Conservation (phyloP, 2,888 invertebrate genomes). For the Caenorhabditis sulstoni region DNA sequence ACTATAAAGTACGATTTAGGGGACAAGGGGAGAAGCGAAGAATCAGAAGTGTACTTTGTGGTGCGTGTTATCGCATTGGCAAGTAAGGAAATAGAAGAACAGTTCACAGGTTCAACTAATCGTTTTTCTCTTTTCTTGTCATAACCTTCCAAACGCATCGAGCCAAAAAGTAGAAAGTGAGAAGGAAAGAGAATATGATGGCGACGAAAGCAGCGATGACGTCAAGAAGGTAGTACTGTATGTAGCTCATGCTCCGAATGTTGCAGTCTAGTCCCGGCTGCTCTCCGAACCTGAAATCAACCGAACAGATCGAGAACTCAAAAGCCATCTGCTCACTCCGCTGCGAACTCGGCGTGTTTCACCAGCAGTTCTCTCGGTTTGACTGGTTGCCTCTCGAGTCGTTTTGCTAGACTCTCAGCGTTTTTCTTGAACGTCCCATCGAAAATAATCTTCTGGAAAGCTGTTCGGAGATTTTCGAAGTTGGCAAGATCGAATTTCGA, state of each 20-base stretch:
- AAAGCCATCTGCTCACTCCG: conserved; percentile 9
- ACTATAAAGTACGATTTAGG: conserved; percentile 25
- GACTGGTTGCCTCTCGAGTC: conserved; percentile 39
- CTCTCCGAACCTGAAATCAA: conserved; percentile 42
- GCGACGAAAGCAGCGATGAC: not conserved
- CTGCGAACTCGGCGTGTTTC: conserved; percentile 41
- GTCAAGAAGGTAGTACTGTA: not conserved
- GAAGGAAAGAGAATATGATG: not conserved
- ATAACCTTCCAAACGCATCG: not conserved
- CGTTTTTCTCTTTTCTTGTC: not conserved
- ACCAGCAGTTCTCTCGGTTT: conserved; percentile 42
- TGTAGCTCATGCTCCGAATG: not conserved
- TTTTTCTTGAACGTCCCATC: conserved; percentile 23
- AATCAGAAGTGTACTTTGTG: conserved; percentile 9
- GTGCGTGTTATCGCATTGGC: too few relatives aligned
- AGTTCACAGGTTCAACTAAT: not conserved
- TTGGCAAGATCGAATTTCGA: conserved; percentile 46
- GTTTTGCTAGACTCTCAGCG: conserved; percentile 26
- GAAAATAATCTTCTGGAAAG: conserved; percentile 33
- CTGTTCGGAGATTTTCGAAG: conserved; percentile 14
- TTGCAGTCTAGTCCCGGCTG: not conserved
- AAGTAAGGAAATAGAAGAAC: too few relatives aligned
- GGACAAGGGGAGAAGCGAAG: conserved; percentile 1
- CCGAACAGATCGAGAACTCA: not conserved
- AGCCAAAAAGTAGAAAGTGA: not conserved